Conservation (phyloP, 2,888 invertebrate genomes). For the Sarcophaga carnaria region DNA sequence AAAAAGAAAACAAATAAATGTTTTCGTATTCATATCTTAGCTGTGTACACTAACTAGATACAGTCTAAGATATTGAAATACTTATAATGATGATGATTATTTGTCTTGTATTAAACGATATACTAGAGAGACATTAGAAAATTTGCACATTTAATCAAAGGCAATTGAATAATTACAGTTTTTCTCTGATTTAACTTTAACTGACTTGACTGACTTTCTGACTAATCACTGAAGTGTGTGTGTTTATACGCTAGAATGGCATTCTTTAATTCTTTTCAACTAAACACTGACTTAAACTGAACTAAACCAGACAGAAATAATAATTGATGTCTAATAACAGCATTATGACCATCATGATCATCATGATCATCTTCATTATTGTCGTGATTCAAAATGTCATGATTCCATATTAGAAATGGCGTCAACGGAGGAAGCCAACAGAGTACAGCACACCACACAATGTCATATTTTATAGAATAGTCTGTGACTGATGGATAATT, state of each 20-base stretch:
- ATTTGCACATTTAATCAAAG: conserved; percentile 78
- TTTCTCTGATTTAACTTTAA: too few relatives aligned
- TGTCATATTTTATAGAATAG: conserved; percentile 31
- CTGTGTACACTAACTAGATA: not conserved
- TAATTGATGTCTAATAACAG: conserved; percentile 57
- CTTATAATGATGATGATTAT: conserved; percentile 47
- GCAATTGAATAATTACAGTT: conserved; percentile 76
- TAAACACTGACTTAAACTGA: conserved; percentile 21
- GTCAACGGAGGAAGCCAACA: conserved; percentile 53
- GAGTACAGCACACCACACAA: not conserved
- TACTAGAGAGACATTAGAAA: conserved; percentile 59
- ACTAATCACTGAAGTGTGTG: conserved; percentile 34
- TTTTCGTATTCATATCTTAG: conserved; percentile 4
- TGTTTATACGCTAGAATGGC: conserved; percentile 16
- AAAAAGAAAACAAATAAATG: not conserved
- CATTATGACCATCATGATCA: conserved; percentile 2
- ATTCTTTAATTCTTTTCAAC: conserved; percentile 22
- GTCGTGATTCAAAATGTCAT: conserved; percentile 28
- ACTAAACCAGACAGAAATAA: conserved; percentile 43
- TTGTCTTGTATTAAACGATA: conserved; percentile 44
- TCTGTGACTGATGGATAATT: not conserved
- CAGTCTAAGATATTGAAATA: conserved; percentile 26
- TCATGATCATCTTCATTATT: conserved; percentile 21
- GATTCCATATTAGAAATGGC: conserved; percentile 54
- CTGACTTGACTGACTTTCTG: too few relatives aligned